Evolutionary conservation across 1,140 invertebrate species (phyloP).

Genomic region (Musca domestica): DNA sequence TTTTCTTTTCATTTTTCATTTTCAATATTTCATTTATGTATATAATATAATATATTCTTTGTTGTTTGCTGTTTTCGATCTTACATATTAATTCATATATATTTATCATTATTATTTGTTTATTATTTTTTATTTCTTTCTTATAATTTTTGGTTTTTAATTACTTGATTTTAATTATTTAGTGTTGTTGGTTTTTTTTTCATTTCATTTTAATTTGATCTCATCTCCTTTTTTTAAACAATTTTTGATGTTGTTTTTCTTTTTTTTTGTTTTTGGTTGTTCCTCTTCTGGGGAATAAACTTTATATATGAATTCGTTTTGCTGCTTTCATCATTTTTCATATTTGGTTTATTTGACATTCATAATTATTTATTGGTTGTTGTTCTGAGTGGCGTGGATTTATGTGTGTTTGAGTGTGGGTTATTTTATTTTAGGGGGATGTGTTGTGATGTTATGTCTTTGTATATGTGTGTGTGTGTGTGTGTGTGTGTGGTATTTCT

Average conservation of each 20-base stretch:
- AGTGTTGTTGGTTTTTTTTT: background rate
- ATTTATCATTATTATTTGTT: constrained; percentile 1
- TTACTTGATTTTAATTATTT: background rate
- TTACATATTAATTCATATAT: constrained; percentile 18
- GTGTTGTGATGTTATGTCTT: background rate
- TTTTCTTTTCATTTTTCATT: constrained; percentile 44
- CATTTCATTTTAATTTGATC: background rate
- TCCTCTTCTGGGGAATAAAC: background rate
- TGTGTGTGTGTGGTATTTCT: background rate
- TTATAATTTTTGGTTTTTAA: background rate
- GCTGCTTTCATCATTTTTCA: background rate
- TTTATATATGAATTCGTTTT: background rate
- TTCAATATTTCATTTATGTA: constrained; percentile 51
- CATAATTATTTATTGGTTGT: background rate
- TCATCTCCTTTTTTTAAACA: background rate
- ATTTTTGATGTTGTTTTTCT: background rate
- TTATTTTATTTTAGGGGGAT: background rate
- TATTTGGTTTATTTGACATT: background rate
- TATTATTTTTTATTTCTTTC: background rate
- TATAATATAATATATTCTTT: constrained; percentile 51
- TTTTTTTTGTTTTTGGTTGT: constrained; percentile 7
- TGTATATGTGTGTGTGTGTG: background rate
- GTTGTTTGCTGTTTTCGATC: constrained; percentile 25
- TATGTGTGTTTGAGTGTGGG: background rate
- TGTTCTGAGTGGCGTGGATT: background rate